Evolutionary conservation across 2,888 invertebrate genomes (phyloP).

Genomic region (Anaspis maculata): DNA sequence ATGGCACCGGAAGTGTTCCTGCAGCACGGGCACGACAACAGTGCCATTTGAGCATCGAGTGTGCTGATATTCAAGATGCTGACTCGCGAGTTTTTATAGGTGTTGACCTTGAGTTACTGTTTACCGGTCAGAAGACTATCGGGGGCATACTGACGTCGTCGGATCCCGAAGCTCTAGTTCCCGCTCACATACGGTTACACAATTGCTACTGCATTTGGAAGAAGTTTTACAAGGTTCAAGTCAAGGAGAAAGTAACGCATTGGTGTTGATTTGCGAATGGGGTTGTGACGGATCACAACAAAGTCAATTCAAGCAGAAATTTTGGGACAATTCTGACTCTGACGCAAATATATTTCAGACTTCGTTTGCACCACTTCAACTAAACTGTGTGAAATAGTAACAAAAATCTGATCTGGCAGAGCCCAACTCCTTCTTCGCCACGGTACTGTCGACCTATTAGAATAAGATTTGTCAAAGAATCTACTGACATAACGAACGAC

Average conservation of each 20-base stretch:
- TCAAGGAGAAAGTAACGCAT: conserved; percentile 9
- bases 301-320: conserved; percentile 24
- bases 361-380: conserved; percentile 19
- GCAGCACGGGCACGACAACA: too few species aligned
- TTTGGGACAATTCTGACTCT: conserved; percentile 15
- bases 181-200: conserved; percentile 1
- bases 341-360: conserved; percentile 28
- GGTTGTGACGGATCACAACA: conserved; percentile 25
- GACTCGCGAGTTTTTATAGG: too few species aligned
- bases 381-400: conserved; percentile 12
- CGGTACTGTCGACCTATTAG: conserved; percentile 26
- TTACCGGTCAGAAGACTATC: too few species aligned
- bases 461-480: conserved; percentile 23
- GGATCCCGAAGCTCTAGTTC: too few species aligned
- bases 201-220: background rate
- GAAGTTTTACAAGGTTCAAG: background rate
- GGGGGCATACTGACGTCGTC: too few species aligned
- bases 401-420: conserved; percentile 24
- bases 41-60: too few species aligned
- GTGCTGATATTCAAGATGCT: too few species aligned
- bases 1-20: too few species aligned
- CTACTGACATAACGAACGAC: conserved; percentile 21
- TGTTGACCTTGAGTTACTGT: too few species aligned
- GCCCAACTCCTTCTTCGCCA: conserved; percentile 25
- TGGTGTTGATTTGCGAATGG: conserved; percentile 17